These are phyloP conservation scores for Parazoanthus darwini DNA, from an alignment of 92 coral and sea anemone genomes.

Conservation along the genomic window DNA sequence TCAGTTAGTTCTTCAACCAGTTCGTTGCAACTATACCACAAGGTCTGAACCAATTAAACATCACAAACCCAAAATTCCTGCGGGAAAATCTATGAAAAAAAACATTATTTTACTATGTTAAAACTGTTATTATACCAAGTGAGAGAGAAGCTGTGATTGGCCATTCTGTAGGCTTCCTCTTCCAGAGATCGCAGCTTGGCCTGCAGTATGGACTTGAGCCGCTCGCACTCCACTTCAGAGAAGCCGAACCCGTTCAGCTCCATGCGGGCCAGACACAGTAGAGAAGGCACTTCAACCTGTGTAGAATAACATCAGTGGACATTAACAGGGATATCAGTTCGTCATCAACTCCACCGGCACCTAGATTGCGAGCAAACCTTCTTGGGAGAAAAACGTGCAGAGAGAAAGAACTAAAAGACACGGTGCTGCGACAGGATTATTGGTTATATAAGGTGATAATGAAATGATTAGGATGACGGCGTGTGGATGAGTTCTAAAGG, in stretches of 20 bases:
- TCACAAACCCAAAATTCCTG: not conserved
- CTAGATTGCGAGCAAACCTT: too few species aligned
- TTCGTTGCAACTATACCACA: too few species aligned
- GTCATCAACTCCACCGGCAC: too few species aligned
- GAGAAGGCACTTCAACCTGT: conserved; percentile 92
- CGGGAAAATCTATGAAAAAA: not conserved
- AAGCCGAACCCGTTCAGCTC: conserved; percentile 97
- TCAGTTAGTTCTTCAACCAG: too few species aligned
- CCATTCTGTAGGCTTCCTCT: conserved; percentile 89
- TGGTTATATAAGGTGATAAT: too few species aligned
- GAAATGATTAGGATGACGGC: too few species aligned
- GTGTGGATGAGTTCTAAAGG: too few species aligned
- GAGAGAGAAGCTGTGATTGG: conserved; percentile 89
- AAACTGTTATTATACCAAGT: conserved; percentile 54
- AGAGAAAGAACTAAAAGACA: too few species aligned
- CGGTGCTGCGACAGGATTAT: too few species aligned
- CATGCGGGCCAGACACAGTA: conserved; percentile 89
- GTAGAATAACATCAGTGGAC: not conserved
- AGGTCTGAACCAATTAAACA: not conserved
- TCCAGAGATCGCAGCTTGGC: conserved; percentile 87
- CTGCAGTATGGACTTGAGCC: conserved; percentile 83
- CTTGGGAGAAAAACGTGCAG: too few species aligned
- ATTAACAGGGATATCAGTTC: too few species aligned
- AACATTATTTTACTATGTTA: too few species aligned
- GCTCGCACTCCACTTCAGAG: conserved; percentile 87